Conservation (phyloP, 2,888 invertebrate genomes). For the Escarpia spicata region DNA sequence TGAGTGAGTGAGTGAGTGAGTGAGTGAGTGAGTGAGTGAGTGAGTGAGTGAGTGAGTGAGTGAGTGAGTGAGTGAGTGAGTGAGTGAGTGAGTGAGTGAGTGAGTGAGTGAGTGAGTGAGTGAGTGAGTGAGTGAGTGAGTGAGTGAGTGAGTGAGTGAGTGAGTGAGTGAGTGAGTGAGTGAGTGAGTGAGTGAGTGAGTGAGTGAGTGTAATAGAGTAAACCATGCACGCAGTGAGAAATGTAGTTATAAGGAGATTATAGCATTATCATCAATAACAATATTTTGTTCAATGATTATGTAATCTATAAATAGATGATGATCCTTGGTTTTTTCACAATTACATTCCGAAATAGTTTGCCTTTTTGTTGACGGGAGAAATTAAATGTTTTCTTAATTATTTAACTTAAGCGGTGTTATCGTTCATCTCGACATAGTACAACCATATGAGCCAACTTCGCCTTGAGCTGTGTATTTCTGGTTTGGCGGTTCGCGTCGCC, state of each 20-base stretch:
- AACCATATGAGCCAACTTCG: neutral
- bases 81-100: too few relatives aligned
- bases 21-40: too few relatives aligned
- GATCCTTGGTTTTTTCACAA: neutral
- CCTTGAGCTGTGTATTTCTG: neutral
- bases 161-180: too few relatives aligned
- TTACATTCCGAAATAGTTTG: neutral
- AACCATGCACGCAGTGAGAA: neutral
- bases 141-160: too few relatives aligned
- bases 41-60: too few relatives aligned
- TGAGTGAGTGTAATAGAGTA: too few relatives aligned
- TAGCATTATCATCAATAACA: neutral
- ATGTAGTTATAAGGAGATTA: neutral
- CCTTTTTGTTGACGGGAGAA: neutral
- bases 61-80: too few relatives aligned
- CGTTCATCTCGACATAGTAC: neutral
- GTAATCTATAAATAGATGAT: neutral
- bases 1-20: too few relatives aligned
- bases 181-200: too few relatives aligned
- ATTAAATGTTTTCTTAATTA: slow-evolving; percentile 8
- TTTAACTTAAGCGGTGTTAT: neutral
- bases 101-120: too few relatives aligned
- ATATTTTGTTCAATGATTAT: neutral
- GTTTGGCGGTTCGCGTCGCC: neutral
- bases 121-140: too few relatives aligned